Base-by-base conservation (phyloP, 64 coral and sea anemone genomes). In the Actinia tenebrosa region DNA sequence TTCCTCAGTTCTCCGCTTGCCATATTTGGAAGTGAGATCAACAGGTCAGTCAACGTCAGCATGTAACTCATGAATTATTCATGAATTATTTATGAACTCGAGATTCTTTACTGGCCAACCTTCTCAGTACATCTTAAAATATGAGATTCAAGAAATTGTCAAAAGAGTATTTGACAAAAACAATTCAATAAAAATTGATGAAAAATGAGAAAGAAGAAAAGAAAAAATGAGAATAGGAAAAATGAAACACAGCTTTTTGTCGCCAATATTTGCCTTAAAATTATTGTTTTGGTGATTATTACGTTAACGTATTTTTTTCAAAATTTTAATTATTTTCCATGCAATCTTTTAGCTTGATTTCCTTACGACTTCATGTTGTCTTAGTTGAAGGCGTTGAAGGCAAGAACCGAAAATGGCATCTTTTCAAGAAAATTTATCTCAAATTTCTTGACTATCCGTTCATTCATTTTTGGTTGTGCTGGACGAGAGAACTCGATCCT, bases 31-130 rank as follows among this genome's bases (percentile, higher is more conserved):
- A 81, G 30, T 37, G 30, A 81, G 79, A 81, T 81, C 79, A 81
- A 81, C 79, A 81, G 79, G 79, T 81, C 79, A 81, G 25, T 7
- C 69, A 81, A 81, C 79, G 79, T 81, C 79, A 81, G 79, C 79
- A 37, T 81, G 79, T 81, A 19, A 37, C 50, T 81, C 79, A 81
- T 81, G 79, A 81, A 81, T 53, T 50, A 81, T 81, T 81, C 79
- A 81, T 81, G 79, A 81, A 53, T 22, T 50, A 7, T 37, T 37
- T 37, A 37, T 37, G 30, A 0, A 37, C 30, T 37, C 30, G 30
- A 43, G 64, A 6, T 30, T 75, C 69, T 66, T n/a, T n/a, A 58
- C 56, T 5, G 7, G 7, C 47, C 47, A 20, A 66, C n/a, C 7
- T 66, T 20, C 7, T 22, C 30, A 37, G 30, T 37, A 23, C 3